Conservation (phyloP, 2,888 invertebrate genomes). For the Rhagonycha lutea region DNA sequence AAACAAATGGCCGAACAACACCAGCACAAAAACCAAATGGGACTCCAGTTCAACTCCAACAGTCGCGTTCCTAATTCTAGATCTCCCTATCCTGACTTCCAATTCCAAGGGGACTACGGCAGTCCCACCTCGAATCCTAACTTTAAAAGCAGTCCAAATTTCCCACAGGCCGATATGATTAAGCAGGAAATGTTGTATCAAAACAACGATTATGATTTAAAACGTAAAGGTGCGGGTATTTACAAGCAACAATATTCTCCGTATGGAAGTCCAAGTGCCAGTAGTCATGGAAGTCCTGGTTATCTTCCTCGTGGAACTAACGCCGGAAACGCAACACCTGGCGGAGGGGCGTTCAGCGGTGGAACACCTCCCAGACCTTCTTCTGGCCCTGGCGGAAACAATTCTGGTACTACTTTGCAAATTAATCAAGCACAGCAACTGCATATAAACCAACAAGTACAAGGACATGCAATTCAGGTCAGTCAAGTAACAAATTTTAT, state of each 20-base stretch:
- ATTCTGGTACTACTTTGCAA: constrained; percentile 66
- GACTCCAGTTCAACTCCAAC: constrained; percentile 60
- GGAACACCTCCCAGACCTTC: constrained; percentile 60
- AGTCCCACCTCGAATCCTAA: constrained; percentile 54
- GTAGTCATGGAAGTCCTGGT: constrained; percentile 62
- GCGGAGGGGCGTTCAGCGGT: constrained; percentile 41
- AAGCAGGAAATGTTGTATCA: constrained; percentile 61
- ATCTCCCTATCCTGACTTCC: constrained; percentile 67
- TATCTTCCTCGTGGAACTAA: constrained; percentile 46
- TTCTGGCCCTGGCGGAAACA: constrained; percentile 54
- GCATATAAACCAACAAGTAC: constrained; percentile 79
- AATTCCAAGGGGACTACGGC: constrained; percentile 60
- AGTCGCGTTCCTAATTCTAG: constrained; percentile 53
- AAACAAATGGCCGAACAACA: constrained; percentile 98
- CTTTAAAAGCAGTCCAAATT: constrained; percentile 53
- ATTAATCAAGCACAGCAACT: constrained; percentile 88
- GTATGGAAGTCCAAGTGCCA: constrained; percentile 67
- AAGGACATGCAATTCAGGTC: constrained; percentile 78
- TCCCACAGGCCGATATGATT: constrained; percentile 59
- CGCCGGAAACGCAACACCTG: constrained; percentile 37
- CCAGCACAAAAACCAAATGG: constrained; percentile 80
- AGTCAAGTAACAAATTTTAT: constrained; percentile 33
- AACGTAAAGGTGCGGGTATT: constrained; percentile 53
- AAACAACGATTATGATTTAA: constrained; percentile 54
- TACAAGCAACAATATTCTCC: constrained; percentile 69